phyloP scores from a whole-genome alignment of 2,888 invertebrate species.

The Chymomyza fuscimana region DNA sequence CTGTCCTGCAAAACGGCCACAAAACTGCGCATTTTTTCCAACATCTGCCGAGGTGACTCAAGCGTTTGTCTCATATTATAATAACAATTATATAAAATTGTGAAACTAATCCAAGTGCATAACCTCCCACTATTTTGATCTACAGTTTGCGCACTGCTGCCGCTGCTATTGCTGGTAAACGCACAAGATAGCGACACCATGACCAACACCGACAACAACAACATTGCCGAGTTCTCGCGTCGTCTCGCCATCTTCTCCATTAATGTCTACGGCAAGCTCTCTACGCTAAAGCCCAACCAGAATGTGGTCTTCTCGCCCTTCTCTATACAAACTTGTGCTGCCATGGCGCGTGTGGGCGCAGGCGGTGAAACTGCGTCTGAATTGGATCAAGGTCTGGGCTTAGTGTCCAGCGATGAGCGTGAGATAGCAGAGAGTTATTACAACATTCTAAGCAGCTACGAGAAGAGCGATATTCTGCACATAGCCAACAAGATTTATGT shows the following conservation, averaged over 20 bases:
- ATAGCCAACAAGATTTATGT: constrained; percentile 89
- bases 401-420: constrained; percentile 75
- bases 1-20: constrained; percentile 51
- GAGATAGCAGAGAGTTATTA: constrained; percentile 71
- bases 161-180: constrained; percentile 38
- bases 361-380: constrained; percentile 83
- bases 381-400: constrained; percentile 82
- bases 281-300: constrained; percentile 78
- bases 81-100: constrained; percentile 61
- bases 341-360: constrained; percentile 87
- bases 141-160: constrained; percentile 46
- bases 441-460: constrained; percentile 60
- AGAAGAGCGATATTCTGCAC: constrained; percentile 76
- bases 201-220: constrained; percentile 36
- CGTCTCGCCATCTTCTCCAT: constrained; percentile 55
- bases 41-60: constrained; percentile 63
- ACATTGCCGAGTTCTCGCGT: constrained; percentile 52
- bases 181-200: constrained; percentile 29
- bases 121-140: constrained; percentile 7
- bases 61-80: background rate
- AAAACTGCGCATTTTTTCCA: constrained; percentile 34
- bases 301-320: constrained; percentile 89
- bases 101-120: constrained; percentile 36
- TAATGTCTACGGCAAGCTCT: constrained; percentile 54
- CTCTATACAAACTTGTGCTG: constrained; percentile 86